Evolutionary conservation across 2,113 vertebrate genomes (phyloP), one percentile per base, ranked within the genome.

Genomic region (Prionailurus bengalensis): DNA sequence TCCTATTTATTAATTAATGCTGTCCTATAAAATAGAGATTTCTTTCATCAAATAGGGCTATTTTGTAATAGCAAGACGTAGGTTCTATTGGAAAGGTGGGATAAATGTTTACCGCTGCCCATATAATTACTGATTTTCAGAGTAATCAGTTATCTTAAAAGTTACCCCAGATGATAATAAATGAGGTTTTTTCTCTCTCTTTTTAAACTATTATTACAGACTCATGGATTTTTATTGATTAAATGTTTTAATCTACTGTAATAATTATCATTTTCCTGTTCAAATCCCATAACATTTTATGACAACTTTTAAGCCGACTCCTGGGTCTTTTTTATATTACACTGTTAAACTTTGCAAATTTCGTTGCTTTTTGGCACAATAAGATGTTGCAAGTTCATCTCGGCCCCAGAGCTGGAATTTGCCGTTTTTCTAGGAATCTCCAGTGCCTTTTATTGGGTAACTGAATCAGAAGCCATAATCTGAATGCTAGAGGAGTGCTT

Each of bases 261-360:
- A 92, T 82, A 81, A 48, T 86, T 33, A 55, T 39, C 16, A 29
- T n/a, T 83, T 88, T 92, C 48, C 55, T 78, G 36, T 71, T 94
- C 61, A 81, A 61, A 61, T 94, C 58, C 90, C 90, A 58, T 95
- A 90, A 79, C 66, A 78, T 82, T 96, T 93, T 82, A 76, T 87
- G 53, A 92, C 15, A 76, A 2, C 66, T 95, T 92, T 86, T 73
- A 92, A 79, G 19, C 25, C 87, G 73, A 61, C 61, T 82, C 31
- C 14, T 53, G 31, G 10, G 27, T 84, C 82, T 61, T 89, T 94
- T 78, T 53, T 31, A 92, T 3, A 11, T n/a, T 7, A 29, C 12
- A 16, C 11, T 63, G n/a, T 76, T 31, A 90, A 92, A 92, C 29
- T 92, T 58, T 31, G 12, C 51, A 73, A 81, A 31, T 66, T 82